These are phyloP conservation scores for Drosophila bunnanda DNA, from an alignment of 2,888 invertebrate genomes.

Conservation along the genomic window DNA sequence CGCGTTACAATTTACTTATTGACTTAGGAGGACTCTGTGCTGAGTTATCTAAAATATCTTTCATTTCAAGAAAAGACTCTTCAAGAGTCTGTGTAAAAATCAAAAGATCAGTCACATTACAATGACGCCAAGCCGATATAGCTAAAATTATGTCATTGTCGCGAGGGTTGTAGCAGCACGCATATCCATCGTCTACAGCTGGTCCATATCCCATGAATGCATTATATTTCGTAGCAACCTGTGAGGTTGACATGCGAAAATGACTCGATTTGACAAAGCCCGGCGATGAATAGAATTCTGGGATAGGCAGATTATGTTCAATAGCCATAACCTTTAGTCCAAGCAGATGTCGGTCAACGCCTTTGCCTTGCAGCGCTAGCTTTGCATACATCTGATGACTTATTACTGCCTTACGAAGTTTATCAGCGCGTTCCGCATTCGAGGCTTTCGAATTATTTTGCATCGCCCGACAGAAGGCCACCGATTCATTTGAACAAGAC, in stretches of 20 bases:
- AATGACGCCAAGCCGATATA: conserved; percentile 88
- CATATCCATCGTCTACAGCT: conserved; percentile 93
- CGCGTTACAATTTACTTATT: conserved; percentile 86
- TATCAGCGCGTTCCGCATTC: conserved; percentile 87
- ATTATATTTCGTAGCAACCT: conserved; percentile 93
- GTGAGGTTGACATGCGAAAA: conserved; percentile 94
- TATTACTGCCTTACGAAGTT: conserved; percentile 90
- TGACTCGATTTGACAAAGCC: conserved; percentile 90
- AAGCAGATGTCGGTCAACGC: conserved; percentile 96
- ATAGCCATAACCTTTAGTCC: conserved; percentile 94
- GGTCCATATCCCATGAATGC: conserved; percentile 97
- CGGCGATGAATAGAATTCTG: conserved; percentile 89
- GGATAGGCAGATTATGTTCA: conserved; percentile 90
- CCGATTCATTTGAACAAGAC: conserved; percentile 93
- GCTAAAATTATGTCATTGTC: conserved; percentile 90
- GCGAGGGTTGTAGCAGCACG: conserved; percentile 97
- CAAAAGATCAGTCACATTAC: conserved; percentile 87
- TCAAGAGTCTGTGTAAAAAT: conserved; percentile 85
- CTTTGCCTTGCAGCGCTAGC: conserved; percentile 87
- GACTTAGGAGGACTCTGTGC: conserved; percentile 57
- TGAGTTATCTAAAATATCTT: conserved; percentile 85
- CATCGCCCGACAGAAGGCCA: conserved; percentile 92
- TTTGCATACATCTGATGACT: conserved; percentile 92
- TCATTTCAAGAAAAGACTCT: conserved; percentile 89
- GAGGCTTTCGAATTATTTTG: conserved; percentile 82